Evolutionary conservation across 2,797 vertebrate species (phyloP).

Genomic region (Scyliorhinus canicula): DNA sequence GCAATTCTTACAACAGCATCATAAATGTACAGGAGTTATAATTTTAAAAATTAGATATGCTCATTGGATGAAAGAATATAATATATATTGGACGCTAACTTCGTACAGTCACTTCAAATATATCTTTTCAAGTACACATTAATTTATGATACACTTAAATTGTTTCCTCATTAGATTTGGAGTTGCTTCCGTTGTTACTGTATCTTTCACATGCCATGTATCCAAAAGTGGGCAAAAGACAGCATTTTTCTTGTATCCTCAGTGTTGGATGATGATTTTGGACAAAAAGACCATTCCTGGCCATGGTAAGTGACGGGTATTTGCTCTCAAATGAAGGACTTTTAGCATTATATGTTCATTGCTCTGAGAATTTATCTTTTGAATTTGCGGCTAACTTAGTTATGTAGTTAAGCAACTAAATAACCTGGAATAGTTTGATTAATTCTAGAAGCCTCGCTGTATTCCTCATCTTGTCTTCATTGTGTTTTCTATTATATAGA

Average conservation of each 20-base stretch:
- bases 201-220: conserved; percentile 90
- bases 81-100: neutral
- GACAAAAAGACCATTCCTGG: conserved; percentile 84
- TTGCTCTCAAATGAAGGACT: neutral
- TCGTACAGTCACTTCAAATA: neutral
- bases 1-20: neutral
- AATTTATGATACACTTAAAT: neutral
- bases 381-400: neutral
- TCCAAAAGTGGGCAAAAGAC: conserved; percentile 94
- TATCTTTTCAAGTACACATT: neutral
- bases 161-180: conserved; percentile 71
- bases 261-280: conserved; percentile 80
- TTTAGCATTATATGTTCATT: neutral
- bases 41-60: neutral
- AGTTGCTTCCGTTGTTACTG: conserved; percentile 86
- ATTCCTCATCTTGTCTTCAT: neutral
- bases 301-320: conserved; percentile 63
- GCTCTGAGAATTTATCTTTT: neutral
- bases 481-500: neutral
- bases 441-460: neutral
- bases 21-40: neutral
- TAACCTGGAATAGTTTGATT: neutral
- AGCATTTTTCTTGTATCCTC: conserved; percentile 85
- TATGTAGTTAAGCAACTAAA: neutral
- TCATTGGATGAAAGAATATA: neutral